These are phyloP conservation scores for Dryocosmus kuriphilus DNA, from an alignment of 2,888 invertebrate species.

Conservation along the genomic window DNA sequence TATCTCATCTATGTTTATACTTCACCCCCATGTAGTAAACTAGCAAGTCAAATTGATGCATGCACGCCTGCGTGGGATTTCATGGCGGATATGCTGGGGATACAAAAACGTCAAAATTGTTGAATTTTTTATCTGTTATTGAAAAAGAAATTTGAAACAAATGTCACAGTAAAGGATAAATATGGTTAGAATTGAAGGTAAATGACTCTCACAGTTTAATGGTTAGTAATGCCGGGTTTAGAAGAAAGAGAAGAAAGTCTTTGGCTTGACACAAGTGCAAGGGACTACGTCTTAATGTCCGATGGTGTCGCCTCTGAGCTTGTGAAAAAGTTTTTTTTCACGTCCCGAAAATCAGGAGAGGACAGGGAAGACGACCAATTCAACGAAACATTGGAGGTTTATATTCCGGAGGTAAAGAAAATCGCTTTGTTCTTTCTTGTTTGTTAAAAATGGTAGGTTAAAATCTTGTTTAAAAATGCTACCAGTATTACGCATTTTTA, in stretches of 20 bases:
- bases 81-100: background rate
- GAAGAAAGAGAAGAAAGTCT: slow-evolving; percentile 73
- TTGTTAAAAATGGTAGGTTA: background rate
- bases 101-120: background rate
- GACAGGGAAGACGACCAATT: slow-evolving; percentile 71
- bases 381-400: slow-evolving; percentile 87
- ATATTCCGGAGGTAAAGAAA: slow-evolving; percentile 85
- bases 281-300: slow-evolving; percentile 80
- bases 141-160: background rate
- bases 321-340: slow-evolving; percentile 91
- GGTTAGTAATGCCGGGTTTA: slow-evolving; percentile 75
- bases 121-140: background rate
- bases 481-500: slow-evolving; percentile 63
- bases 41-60: too few relatives aligned
- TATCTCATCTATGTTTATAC: too few relatives aligned
- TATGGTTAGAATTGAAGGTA: slow-evolving; percentile 58
- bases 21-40: too few relatives aligned
- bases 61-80: slow-evolving; percentile 5
- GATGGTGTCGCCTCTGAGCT: slow-evolving; percentile 82
- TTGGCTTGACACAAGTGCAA: slow-evolving; percentile 71
- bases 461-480: slow-evolving; percentile 45
- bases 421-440: slow-evolving; percentile 32
- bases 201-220: slow-evolving; percentile 57
- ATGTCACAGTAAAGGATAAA: slow-evolving; percentile 53
- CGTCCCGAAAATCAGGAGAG: slow-evolving; percentile 82